A percentile compares a stretch with the other conserved stretches of the same genome.
Conservation (phyloP, 2,113 vertebrate genomes). For the Peromyscus californicus region DNA sequence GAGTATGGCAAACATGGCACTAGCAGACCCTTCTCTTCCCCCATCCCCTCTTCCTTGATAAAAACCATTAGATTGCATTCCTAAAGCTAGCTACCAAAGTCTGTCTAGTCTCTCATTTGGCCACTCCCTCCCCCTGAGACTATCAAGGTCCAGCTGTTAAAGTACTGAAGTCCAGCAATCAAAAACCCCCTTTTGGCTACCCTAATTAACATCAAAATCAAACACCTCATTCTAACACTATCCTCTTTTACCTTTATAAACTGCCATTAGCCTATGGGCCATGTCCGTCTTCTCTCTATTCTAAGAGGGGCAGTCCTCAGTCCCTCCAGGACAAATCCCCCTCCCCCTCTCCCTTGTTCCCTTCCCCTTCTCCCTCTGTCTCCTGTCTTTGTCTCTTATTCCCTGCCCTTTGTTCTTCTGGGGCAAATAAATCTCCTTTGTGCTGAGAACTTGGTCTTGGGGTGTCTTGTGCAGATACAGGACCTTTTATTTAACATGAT, state of each 20-base stretch:
- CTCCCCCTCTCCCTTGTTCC: too few relatives aligned
- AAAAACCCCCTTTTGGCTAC: background rate
- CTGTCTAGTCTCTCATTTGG: background rate
- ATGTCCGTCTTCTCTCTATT: background rate
- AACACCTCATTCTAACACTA: background rate
- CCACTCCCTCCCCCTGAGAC: background rate
- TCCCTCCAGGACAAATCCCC: too few relatives aligned
- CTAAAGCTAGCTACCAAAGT: background rate
- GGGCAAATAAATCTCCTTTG: background rate
- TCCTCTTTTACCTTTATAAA: background rate
- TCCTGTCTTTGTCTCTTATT: background rate
- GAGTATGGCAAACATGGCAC: background rate
- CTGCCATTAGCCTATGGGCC: background rate
- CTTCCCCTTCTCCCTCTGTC: background rate
- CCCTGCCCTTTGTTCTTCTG: background rate
- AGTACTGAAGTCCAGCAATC: background rate
- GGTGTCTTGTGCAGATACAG: background rate
- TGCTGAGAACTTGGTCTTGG: background rate
- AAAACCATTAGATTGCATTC: background rate
- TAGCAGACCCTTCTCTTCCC: background rate
- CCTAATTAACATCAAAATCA: background rate
- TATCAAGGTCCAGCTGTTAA: background rate
- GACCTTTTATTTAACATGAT: background rate
- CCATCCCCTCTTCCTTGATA: background rate
- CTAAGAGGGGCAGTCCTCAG: background rate